Percentiles rank a stretch among this genome's conserved stretches.
Evolutionary conservation across 2,797 vertebrate genomes (phyloP).

Genomic region (Knipowitschia caucasica): DNA sequence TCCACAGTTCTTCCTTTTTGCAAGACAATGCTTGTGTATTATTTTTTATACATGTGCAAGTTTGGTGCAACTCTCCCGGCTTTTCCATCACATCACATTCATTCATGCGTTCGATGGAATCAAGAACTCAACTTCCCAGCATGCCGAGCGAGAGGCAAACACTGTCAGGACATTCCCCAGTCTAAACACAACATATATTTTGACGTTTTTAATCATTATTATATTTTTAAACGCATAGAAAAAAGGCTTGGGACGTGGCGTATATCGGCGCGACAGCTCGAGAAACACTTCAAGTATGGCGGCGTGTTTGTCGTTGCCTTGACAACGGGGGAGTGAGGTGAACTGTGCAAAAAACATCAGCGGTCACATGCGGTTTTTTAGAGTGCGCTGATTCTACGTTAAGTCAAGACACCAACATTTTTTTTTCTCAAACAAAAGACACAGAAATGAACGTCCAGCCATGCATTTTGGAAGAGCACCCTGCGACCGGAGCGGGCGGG

Average conservation of each 20-base stretch:
- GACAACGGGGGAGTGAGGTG: slow-evolving; percentile 24
- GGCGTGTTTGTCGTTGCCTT: slow-evolving; percentile 30
- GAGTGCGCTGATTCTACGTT: slow-evolving; percentile 36
- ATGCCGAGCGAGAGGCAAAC: slow-evolving; percentile 32
- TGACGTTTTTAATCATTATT: neutral
- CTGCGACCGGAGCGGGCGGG: slow-evolving; percentile 38
- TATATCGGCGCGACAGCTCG: slow-evolving; percentile 34
- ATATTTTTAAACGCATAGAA: slow-evolving; percentile 1
- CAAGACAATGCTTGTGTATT: slow-evolving; percentile 48
- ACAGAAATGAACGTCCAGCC: slow-evolving; percentile 50
- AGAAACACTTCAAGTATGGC: slow-evolving; percentile 74
- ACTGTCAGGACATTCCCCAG: slow-evolving; percentile 63
- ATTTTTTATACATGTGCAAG: slow-evolving; percentile 72
- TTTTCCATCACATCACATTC: slow-evolving; percentile 72
- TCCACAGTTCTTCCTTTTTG: slow-evolving; percentile 68
- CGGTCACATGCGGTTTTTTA: slow-evolving; percentile 38
- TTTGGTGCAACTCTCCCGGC: slow-evolving; percentile 66
- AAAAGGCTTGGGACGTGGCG: slow-evolving; percentile 49
- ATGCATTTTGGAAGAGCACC: slow-evolving; percentile 63
- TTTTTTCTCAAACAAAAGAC: slow-evolving; percentile 51
- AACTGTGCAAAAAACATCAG: slow-evolving; percentile 41
- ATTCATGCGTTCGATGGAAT: slow-evolving; percentile 68
- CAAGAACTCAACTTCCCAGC: slow-evolving; percentile 61
- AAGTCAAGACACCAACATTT: slow-evolving; percentile 39
- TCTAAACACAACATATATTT: slow-evolving; percentile 20